Percentiles rank a stretch among this genome's conserved stretches.
Evolutionary conservation across 2,113 vertebrate species (phyloP).

Genomic region (Indicator indicator): DNA sequence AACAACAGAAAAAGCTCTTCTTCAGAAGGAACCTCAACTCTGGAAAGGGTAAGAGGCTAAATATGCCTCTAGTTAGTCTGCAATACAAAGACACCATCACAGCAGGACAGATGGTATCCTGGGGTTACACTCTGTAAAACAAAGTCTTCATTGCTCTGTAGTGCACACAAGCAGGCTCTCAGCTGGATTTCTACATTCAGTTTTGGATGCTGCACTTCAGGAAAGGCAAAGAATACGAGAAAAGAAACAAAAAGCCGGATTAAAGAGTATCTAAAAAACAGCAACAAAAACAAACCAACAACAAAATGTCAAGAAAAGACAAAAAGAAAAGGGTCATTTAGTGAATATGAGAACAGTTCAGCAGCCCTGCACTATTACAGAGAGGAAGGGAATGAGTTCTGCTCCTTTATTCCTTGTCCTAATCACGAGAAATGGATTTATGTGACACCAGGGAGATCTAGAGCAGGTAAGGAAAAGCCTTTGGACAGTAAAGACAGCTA

Average conservation of each 20-base stretch:
- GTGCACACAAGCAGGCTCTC: neutral
- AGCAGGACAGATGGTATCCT: neutral
- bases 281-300: too few relatives aligned
- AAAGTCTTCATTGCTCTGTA: neutral
- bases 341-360: neutral
- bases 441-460: neutral
- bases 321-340: neutral
- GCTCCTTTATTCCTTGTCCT: neutral
- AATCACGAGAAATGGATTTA: neutral
- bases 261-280: neutral
- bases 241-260: neutral
- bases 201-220: neutral
- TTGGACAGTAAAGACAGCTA: neutral
- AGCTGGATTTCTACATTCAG: neutral
- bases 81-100: neutral
- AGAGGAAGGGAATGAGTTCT: neutral
- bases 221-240: neutral
- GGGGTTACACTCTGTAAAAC: neutral
- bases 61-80: neutral
- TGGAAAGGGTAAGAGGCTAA: neutral
- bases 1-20: neutral
- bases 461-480: neutral
- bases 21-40: neutral
- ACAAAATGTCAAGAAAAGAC: neutral
- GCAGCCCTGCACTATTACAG: neutral